Conservation (phyloP, 23 tunicate genomes). For the Diplosoma virens region DNA sequence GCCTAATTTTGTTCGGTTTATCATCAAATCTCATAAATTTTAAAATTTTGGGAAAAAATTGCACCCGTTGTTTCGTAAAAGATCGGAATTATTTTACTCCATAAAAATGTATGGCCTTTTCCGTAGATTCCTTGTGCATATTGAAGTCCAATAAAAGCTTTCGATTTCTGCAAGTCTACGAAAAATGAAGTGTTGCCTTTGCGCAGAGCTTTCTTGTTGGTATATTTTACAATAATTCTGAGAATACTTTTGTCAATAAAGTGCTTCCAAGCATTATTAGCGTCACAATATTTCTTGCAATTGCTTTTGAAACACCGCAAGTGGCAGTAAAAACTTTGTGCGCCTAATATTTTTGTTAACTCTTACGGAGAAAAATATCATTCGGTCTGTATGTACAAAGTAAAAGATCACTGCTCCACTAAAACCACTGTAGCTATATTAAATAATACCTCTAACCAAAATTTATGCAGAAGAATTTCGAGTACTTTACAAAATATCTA, state of each 20-base stretch:
- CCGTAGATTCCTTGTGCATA: constrained; percentile 12
- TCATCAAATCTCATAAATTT: constrained; percentile 16
- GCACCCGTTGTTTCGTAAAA: not conserved
- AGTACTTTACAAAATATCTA: too few relatives aligned
- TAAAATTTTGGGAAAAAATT: not conserved
- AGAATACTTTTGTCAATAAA: constrained; percentile 1
- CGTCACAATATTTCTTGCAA: constrained; percentile 6
- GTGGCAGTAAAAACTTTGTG: not conserved
- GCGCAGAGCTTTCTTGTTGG: constrained; percentile 13
- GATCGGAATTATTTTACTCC: not conserved
- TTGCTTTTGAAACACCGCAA: not conserved
- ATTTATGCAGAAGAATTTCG: too few relatives aligned
- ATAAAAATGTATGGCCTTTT: constrained; percentile 7
- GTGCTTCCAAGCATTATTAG: constrained; percentile 7
- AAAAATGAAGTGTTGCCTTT: not conserved
- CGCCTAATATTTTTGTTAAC: too few relatives aligned
- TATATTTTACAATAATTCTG: not conserved
- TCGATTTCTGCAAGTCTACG: not conserved
- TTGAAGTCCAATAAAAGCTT: constrained; percentile 1
- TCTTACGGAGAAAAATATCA: too few relatives aligned
- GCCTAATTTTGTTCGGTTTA: constrained; percentile 5
- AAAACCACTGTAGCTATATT: too few relatives aligned
- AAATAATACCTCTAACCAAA: too few relatives aligned
- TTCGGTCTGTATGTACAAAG: too few relatives aligned
- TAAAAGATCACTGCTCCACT: too few relatives aligned